phyloP scores from a whole-genome alignment of 2,113 vertebrate genomes.

The Equus quagga region DNA sequence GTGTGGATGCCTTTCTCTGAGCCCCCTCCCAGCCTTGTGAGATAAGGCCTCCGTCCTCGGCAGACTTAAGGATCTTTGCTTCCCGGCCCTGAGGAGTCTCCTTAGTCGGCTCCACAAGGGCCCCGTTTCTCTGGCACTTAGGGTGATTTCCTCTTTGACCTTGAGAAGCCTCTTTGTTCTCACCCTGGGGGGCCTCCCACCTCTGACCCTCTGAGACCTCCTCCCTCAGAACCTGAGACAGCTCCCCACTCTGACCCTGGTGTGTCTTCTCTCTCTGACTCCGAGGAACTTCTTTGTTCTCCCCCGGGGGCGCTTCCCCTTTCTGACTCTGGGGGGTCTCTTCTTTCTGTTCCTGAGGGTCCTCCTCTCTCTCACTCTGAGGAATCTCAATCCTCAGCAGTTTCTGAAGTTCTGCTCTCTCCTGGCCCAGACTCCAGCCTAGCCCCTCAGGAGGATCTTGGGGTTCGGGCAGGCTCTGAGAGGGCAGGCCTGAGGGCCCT shows the following conservation, averaged over 20 bases:
- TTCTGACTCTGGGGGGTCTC: background rate
- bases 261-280: background rate
- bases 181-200: background rate
- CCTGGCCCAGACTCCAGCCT: background rate
- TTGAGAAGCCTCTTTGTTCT: background rate
- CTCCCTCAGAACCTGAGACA: background rate
- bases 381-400: background rate
- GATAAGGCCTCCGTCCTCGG: accelerated
- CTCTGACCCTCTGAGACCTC: background rate
- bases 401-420: background rate
- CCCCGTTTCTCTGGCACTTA: no score
- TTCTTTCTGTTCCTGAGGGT: background rate
- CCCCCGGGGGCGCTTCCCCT: background rate
- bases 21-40: background rate
- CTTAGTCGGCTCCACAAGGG: background rate
- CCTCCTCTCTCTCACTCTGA: background rate
- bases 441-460: background rate
- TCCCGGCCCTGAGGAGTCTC: background rate
- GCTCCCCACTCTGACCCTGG: background rate
- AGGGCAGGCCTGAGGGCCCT: background rate
- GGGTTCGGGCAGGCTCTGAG: background rate
- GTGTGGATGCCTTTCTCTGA: background rate
- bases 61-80: background rate
- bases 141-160: background rate
- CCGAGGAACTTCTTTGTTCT: background rate